Evolutionary conservation across 2,888 invertebrate genomes (phyloP), one percentile per base, ranked within the genome.

Genomic region (Drosophila mulleri): DNA sequence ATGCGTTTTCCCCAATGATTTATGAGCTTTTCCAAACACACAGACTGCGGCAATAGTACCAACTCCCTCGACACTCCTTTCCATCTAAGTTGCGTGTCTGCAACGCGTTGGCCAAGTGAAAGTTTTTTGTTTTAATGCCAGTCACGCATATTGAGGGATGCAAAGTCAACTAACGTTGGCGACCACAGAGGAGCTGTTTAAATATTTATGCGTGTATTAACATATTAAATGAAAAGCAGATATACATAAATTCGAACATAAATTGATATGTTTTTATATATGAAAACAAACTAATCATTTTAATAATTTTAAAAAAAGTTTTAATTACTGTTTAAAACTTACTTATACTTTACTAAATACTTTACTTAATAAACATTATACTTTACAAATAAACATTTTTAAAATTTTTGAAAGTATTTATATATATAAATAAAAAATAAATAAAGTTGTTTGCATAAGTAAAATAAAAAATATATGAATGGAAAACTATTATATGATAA

Each of bases 1-100:
- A 87, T 77, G 85, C 79, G 83, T 75, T 76, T 68, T 64, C 29
- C 42, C 56, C 35, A 29, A 14, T 75, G 82, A 85, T 89, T 89
- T 89, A 87, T 89, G 82, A 68, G 80, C 50, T 68, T 65, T 53
- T 41, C 48, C 29, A 50, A 56, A 26, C 56, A 32, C 69, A 18
- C 69, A 23, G 54, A 67, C 67, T 54, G 41, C 29, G 3, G 39
- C 39, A 4, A 16, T 26, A 16, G 9, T 7, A 8, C 4, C 26
- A 54, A 26, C 16, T 16, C 32, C 45, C 47, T 14, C 16, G 42
- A n/a, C 37, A 9, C 23, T 39, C 26, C 39, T 41, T 54, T 23
- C 39, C 6, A 39, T 18, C 9, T 32, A 29, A 53, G 48, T 66
- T 62, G 71, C 66, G 75, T 77, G 77, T 48, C 63, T 61, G 54